Evolutionary conservation across 1,140 invertebrate species (phyloP), one percentile per base, ranked within the genome.

Genomic region (Bombus waltoni): DNA sequence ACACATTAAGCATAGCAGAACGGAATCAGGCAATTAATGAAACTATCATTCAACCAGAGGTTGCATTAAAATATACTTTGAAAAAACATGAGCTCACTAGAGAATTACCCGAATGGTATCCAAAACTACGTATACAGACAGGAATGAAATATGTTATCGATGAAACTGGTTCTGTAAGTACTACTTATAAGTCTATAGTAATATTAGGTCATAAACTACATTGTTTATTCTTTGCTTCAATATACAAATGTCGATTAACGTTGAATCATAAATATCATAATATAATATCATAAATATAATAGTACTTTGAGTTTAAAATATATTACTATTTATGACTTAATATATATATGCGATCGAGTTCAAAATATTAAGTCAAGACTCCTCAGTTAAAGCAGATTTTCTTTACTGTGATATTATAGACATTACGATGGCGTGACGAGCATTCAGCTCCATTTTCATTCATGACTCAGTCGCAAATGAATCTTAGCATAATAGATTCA

Each of bases 381-480:
- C 38, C 47, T 38, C 42, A 71, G 22, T 32, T 68, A 53, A 38
- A 59, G 59, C 25, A 80, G 77, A 8, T 65, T 66, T 65, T 79
- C 0, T 32, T 85, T 65, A 72, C 1, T 65, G 0, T 75, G 44
- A 68, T 57, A 42, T 89, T 93, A 10, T 74, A 95, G 95, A 95
- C 94, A 35, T 81, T 95, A 62, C 92, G 93, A n/a, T 98, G 97
- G 95, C 95, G 96, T 87, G 97, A 98, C 93, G 97, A 98, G 92
- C 97, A 98, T 92, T 97, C 97, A 1, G 97, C 96, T 62, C 97
- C 97, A 35, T 98, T 98, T 94, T 96, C 97, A 1, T 98, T 97
- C 94, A 97, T 97, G 94, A 98, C 97, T 1, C 96, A 96, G 90
- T 98, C 97, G 47, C 97, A 98, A 92, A 96, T 97, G 88, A 97